Base-by-base conservation (phyloP, 1,140 invertebrate species). In the Drosophila carrolli region DNA sequence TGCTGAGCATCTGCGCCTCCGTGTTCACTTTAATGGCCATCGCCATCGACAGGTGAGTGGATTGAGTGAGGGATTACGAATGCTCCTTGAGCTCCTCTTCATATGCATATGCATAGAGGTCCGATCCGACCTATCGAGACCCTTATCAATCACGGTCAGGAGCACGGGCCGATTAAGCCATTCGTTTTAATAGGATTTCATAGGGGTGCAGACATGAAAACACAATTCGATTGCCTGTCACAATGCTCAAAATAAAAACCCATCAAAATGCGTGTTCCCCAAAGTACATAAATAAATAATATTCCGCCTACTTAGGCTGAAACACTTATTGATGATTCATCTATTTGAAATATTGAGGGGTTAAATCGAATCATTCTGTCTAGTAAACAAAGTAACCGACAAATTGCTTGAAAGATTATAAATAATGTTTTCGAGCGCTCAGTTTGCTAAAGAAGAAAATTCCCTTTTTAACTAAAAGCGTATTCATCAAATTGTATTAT, bases 21-120 rank as follows among this genome's bases (percentile, higher is more conserved):
- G 98, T 99, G 29, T 98, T 99, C 93, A 99, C 98, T 0, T 94
- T 99, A 43, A 97, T 98, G 96, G 97, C 98, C 59, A 98, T 99
- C 76, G 97, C 97, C 57, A 96, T 99, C 62, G 98, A 99, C 93
- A 96, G 98, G 98, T 99, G 93, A 95, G 95, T 93, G 11, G 66
- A 54, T 10, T 2, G 13, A 38, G 32, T 2, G 13, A 38, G 32
- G 5, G 11, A 27, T 62, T 48, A 41, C 38, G 23, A 37, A 41
- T 35, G 32, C 41, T 37, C 46, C 32, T 54, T 41, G 41, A 7
- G 5, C 10, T 9, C 27, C 40, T n/a, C 37, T 2, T 9, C 37
- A 41, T 58, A 71, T 59, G 41, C 41, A 41, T 35, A 54, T 57
- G 54, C 60, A 65, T 47, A 43, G 23, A 23, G 23, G 23, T 23